A percentile compares a stretch with the other conserved stretches of the same genome.
These are phyloP conservation scores for Coelopa pilipes DNA, from an alignment of 2,888 invertebrate genomes.

Conservation along the genomic window DNA sequence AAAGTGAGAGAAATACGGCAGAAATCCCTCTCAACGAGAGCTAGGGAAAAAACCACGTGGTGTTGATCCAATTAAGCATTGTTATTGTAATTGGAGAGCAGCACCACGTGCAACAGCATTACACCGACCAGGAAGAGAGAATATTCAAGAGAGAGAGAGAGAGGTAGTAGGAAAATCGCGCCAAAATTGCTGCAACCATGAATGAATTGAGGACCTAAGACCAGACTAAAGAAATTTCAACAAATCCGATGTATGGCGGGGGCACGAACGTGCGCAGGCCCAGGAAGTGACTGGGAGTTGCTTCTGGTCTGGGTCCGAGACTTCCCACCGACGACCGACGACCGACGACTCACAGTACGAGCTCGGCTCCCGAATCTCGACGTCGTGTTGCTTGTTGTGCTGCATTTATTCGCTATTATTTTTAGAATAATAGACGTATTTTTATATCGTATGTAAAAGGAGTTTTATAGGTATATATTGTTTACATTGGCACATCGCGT, in stretches of 20 bases:
- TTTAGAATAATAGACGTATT: slow-evolving; percentile 22
- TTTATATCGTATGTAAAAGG: slow-evolving; percentile 21
- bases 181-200: slow-evolving; percentile 42
- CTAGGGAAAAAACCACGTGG: slow-evolving; percentile 51
- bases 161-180: slow-evolving; percentile 41
- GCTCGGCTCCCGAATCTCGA: background rate
- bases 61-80: slow-evolving; percentile 58
- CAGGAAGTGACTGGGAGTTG: background rate
- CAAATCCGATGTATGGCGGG: no score
- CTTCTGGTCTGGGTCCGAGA: background rate
- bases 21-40: background rate
- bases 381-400: slow-evolving; percentile 1
- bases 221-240: no score
- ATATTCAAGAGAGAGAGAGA: slow-evolving; percentile 24
- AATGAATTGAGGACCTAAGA: slow-evolving; percentile 39
- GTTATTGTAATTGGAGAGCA: slow-evolving; percentile 47
- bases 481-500: slow-evolving; percentile 26
- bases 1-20: background rate
- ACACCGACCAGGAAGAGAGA: background rate
- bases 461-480: background rate
- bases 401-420: slow-evolving; percentile 23
- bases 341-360: slow-evolving; percentile 22
- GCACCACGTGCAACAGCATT: slow-evolving; percentile 46
- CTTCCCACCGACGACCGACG: background rate
- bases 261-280: background rate